Base-by-base conservation (phyloP, 2,888 invertebrate genomes). In the Thecophora atra region DNA sequence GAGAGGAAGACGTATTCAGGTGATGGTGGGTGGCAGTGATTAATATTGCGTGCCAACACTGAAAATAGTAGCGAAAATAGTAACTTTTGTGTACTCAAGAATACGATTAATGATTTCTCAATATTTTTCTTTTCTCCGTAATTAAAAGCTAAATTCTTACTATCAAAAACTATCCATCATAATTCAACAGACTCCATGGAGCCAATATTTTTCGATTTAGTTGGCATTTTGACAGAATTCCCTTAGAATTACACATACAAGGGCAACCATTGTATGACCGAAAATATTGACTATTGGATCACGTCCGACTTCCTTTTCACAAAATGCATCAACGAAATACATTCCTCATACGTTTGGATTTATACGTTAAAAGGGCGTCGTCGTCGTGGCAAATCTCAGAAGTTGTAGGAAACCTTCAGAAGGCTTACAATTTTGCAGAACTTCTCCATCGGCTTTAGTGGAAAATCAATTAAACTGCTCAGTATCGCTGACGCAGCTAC, bases 401-500 rank as follows among this genome's bases (percentile, higher is more conserved):
- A 7, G 19, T 47, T 13, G 54, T 26, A 68, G 69, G 47, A 69
- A 69, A 47, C 28, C 47, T 51, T 69, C 44, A 47, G 2, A n/a
- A n/a, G 21, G 19, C 24, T 21, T 54, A 54, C 19, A 54, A 47
- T 44, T 21, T 58, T 58, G 17, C 26, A 11, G 37, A 37, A 11
- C 37, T 58, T 58, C 42, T 58, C 21, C 56, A 30, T 19, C 28
- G 21, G 52, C 67, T 37, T n/a, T 67, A 19, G 67, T 52, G 67
- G 60, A 69, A 69, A 69, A 69, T 69, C 69, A 69, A 69, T 69
- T 69, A 69, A 28, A 15, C 66, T 67, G 21, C 66, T 64, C 24
- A 44, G 47, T 44, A 26, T 47, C 64, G 64, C 47, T 24, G 6
- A 24, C 24, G 21, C 64, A 47, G 54, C 54, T n/a, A 30, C 62